A percentile compares a stretch with the other conserved stretches of the same genome.
These are phyloP conservation scores for Paracyclopina nana DNA, from an alignment of 1,140 invertebrate genomes.

Conservation along the genomic window DNA sequence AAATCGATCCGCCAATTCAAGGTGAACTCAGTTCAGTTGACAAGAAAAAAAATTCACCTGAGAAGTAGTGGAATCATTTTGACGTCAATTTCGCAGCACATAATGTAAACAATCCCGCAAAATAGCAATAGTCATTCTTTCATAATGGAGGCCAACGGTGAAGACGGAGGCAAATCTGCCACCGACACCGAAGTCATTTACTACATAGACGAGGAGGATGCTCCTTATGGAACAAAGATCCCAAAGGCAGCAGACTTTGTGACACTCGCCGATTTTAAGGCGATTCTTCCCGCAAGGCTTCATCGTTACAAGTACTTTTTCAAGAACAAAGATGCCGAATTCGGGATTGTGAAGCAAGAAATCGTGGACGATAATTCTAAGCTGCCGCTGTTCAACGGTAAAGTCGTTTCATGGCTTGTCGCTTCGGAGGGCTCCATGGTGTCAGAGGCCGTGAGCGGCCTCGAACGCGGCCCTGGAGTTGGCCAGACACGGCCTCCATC, in stretches of 20 bases:
- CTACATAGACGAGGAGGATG: conserved; percentile 14
- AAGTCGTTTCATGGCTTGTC: conserved; percentile 8
- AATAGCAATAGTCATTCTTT: no score
- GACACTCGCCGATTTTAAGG: conserved; percentile 7
- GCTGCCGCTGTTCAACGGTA: conserved; percentile 6
- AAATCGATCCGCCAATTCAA: no score
- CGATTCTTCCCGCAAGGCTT: background rate
- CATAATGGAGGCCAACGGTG: no score
- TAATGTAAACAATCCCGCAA: no score
- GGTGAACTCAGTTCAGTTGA: no score
- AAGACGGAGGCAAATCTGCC: no score
- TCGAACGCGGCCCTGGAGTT: background rate
- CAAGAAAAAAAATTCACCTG: no score
- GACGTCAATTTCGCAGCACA: no score
- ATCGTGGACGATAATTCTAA: background rate
- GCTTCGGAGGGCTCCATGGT: background rate
- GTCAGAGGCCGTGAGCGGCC: background rate
- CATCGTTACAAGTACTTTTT: conserved; percentile 13
- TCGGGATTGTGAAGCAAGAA: conserved; percentile 15
- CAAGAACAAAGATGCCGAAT: conserved; percentile 13
- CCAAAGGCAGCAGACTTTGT: background rate
- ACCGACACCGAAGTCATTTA: conserved; percentile 13
- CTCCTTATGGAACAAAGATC: conserved; percentile 8
- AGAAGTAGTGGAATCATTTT: no score
- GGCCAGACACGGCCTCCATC: conserved; percentile 13